phyloP scores from a whole-genome alignment of 2,113 vertebrate genomes.

The Tupaia tana region DNA sequence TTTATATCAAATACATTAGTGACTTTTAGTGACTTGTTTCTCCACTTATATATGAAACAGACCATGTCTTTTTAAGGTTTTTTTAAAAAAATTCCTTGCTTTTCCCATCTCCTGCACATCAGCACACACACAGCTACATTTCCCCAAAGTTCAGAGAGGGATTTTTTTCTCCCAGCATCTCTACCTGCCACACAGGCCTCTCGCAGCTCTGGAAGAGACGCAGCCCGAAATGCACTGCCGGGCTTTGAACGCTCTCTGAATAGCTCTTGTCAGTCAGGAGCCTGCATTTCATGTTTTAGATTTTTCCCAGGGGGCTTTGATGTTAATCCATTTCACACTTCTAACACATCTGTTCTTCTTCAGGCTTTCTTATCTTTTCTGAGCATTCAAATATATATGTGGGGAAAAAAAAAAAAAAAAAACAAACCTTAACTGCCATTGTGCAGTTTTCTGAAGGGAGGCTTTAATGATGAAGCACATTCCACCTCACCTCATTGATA shows the following conservation, averaged over 20 bases:
- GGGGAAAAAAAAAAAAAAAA: background rate
- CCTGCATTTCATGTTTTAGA: slow-evolving; percentile 88
- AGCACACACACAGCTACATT: slow-evolving; percentile 76
- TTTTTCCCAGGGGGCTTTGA: slow-evolving; percentile 89
- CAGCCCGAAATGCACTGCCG: slow-evolving; percentile 81
- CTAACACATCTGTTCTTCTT: slow-evolving; percentile 89
- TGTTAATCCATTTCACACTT: slow-evolving; percentile 91
- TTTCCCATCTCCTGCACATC: slow-evolving; percentile 71
- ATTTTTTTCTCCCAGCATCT: slow-evolving; percentile 78
- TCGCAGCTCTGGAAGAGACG: slow-evolving; percentile 79
- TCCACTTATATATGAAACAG: slow-evolving; percentile 36
- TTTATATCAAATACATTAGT: slow-evolving; percentile 24
- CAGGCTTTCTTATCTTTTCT: slow-evolving; percentile 87
- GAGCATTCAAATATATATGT: slow-evolving; percentile 84
- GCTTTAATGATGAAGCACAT: slow-evolving; percentile 83
- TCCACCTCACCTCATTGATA: slow-evolving; percentile 74
- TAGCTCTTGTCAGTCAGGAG: slow-evolving; percentile 89
- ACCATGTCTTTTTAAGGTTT: slow-evolving; percentile 20
- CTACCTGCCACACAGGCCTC: slow-evolving; percentile 78
- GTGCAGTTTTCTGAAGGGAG: slow-evolving; percentile 82
- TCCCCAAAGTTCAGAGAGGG: slow-evolving; percentile 81
- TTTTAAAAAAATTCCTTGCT: background rate
- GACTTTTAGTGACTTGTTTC: background rate
- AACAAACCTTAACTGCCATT: slow-evolving; percentile 82
- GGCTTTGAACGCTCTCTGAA: slow-evolving; percentile 88